A percentile compares a stretch with the other conserved stretches of the same genome.
phyloP scores from a whole-genome alignment of 2,113 vertebrate species.

The Saccopteryx bilineata region DNA sequence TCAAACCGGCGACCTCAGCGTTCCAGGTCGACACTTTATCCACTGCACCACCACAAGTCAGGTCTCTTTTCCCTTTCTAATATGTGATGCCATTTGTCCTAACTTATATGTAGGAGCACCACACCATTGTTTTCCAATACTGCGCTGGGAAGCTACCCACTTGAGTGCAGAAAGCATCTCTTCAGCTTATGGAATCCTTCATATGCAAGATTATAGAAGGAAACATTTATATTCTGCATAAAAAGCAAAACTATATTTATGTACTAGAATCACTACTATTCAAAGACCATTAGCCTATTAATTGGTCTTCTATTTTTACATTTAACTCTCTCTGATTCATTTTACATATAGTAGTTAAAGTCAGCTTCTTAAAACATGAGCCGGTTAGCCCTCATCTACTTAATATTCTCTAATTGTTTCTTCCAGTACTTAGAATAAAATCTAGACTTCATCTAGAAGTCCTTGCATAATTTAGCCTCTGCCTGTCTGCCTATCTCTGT shows the following conservation, averaged over 20 bases:
- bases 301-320: not conserved
- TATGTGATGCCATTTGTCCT: constrained; percentile 78
- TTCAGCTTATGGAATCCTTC: constrained; percentile 91
- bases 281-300: not conserved
- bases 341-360: not conserved
- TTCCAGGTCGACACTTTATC: too few relatives aligned
- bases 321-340: not conserved
- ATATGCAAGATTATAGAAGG: constrained; percentile 89
- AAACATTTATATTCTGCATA: constrained; percentile 94
- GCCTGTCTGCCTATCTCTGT: not conserved
- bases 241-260: constrained; percentile 92
- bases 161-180: constrained; percentile 83
- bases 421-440: not conserved
- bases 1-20: too few relatives aligned
- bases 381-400: not conserved
- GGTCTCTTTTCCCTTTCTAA: constrained; percentile 21
- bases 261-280: constrained; percentile 94
- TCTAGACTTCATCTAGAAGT: not conserved
- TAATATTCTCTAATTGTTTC: not conserved
- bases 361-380: not conserved
- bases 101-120: constrained; percentile 74
- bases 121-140: constrained; percentile 81
- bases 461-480: not conserved
- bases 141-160: constrained; percentile 76
- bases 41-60: too few relatives aligned